Base-by-base conservation (phyloP, 2,888 invertebrate genomes). In the Nephrocerus scutellatus region DNA sequence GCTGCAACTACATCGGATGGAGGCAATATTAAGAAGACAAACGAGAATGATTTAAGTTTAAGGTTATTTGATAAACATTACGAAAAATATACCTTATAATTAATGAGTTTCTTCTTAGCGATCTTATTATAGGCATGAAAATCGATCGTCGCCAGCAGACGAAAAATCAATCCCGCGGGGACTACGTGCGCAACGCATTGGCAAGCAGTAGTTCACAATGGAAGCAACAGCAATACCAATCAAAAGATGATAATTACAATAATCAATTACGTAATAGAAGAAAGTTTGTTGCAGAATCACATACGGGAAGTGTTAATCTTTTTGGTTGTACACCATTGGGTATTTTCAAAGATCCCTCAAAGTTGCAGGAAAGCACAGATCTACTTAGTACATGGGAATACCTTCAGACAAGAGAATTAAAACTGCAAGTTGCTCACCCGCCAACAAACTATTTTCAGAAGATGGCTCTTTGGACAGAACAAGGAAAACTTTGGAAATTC, bases 401-500 rank as follows among this genome's bases (percentile, higher is more conserved):
- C 13, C 65, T 88, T 23, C 66, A 77, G 26, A 59, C 79, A 44
- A 73, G 77, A 14, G 84, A 89, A 56, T 56, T 89, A n/a, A 71
- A 77, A 44, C 52, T 83, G 36, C 70, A 78, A 0, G 71, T 79
- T 0, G 74, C 79, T 1, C 82, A 82, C 62, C 82, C 87, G 1
- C 90, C 93, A 0, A 63, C 74, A 7, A 97, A 96, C 71, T 83
- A 84, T 57, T 95, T 89, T 65, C 85, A 97, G 66, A 90, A 97
- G 70, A 83, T 93, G 81, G 84, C 88, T 30, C 62, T 79, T 35
- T 95, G 93, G 95, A 97, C 97, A 0, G 80, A 91, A 38, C 81
- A 91, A 63, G 92, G 91, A 26, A 95, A 92, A 70, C 66, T 96
- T 10, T 98, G 97, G 97, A 80, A 82, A 49, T 98, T 95, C 63